These are phyloP conservation scores for Cryptomyrus ogoouensis DNA, from an alignment of 2,113 vertebrate species.

Conservation along the genomic window DNA sequence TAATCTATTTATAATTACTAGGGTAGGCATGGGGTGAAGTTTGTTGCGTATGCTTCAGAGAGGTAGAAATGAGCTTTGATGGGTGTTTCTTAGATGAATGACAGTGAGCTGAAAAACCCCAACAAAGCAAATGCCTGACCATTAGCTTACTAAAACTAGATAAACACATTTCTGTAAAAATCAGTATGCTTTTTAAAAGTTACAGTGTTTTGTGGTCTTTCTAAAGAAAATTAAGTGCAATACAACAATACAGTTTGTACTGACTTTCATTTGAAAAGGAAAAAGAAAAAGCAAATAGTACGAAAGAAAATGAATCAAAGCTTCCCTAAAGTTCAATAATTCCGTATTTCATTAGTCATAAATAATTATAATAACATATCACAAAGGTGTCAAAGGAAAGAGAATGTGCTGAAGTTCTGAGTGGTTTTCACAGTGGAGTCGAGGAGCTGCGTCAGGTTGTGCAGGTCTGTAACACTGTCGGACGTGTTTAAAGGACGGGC, in stretches of 20 bases:
- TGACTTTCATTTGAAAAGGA: neutral
- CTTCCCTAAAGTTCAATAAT: neutral
- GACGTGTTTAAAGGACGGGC: conserved; percentile 66
- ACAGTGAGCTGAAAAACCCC: neutral
- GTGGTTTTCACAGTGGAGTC: conserved; percentile 44
- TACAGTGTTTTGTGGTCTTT: neutral
- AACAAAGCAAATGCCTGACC: neutral
- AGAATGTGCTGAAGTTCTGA: neutral
- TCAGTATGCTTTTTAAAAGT: neutral
- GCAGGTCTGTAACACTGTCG: conserved; percentile 34
- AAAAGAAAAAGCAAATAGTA: conserved; percentile 1
- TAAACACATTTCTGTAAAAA: neutral
- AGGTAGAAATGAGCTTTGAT: neutral
- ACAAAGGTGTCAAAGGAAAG: neutral
- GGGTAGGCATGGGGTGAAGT: neutral
- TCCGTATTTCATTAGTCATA: neutral
- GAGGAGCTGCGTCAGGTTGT: conserved; percentile 56
- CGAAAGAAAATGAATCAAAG: neutral
- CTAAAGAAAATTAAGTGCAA: neutral
- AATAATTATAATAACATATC: neutral
- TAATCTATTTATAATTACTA: neutral
- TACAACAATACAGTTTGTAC: neutral
- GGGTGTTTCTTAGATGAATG: neutral
- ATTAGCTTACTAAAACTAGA: neutral
- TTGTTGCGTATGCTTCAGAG: neutral